Evolutionary conservation across 2,888 invertebrate species (phyloP).

Genomic region (Ophonus ardosiacus): DNA sequence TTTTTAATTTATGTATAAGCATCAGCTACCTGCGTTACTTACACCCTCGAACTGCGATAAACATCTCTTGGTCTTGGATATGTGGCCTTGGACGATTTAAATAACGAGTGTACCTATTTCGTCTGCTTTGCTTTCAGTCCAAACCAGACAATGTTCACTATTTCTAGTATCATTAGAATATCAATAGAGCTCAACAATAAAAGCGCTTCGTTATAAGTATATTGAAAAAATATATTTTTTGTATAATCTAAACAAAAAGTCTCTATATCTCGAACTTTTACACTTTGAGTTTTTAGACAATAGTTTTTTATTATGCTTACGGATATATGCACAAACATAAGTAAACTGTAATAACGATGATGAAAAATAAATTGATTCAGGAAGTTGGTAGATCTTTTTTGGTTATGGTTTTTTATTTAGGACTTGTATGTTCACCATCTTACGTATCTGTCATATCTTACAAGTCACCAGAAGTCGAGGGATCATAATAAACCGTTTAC

Average conservation of each 20-base stretch:
- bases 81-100: slow-evolving; percentile 32
- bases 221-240: background rate
- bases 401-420: too few relatives aligned
- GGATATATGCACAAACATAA: too few relatives aligned
- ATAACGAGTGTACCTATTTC: slow-evolving; percentile 9
- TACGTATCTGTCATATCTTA: too few relatives aligned
- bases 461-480: too few relatives aligned
- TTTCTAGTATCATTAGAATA: background rate
- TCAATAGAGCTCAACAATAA: background rate
- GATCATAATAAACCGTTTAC: too few relatives aligned
- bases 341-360: too few relatives aligned
- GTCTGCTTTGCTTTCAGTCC: background rate
- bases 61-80: slow-evolving; percentile 36
- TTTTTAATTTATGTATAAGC: slow-evolving; percentile 61
- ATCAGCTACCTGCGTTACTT: slow-evolving; percentile 59
- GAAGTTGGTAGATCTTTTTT: too few relatives aligned
- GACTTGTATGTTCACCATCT: too few relatives aligned
- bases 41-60: slow-evolving; percentile 56
- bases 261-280: background rate
- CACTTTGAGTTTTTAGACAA: background rate
- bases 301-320: too few relatives aligned
- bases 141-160: background rate
- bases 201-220: background rate
- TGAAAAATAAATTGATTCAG: too few relatives aligned
- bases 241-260: background rate